A percentile compares a stretch with the other conserved stretches of the same genome.
Conservation (phyloP, 2,888 invertebrate species). For the Cheilosia vulpina region DNA sequence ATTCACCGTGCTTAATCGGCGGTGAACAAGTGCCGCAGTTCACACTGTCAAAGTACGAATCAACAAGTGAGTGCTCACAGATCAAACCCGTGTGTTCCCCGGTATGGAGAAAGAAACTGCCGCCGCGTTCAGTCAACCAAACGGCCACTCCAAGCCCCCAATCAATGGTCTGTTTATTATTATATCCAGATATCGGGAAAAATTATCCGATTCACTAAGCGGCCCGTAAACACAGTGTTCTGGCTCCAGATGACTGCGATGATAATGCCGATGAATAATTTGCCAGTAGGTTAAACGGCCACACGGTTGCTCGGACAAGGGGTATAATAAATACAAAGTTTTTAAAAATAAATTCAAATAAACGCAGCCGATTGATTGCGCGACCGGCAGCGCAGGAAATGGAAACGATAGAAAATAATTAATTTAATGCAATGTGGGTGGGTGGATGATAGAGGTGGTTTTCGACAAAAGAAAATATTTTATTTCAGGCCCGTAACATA, state of each 20-base stretch:
- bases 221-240: slow-evolving; percentile 63
- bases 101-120: background rate
- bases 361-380: slow-evolving; percentile 48
- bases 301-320: slow-evolving; percentile 50
- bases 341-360: slow-evolving; percentile 67
- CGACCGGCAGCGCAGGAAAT: slow-evolving; percentile 63
- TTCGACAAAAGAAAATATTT: slow-evolving; percentile 65
- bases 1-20: slow-evolving; percentile 55
- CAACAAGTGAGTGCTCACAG: slow-evolving; percentile 68
- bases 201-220: slow-evolving; percentile 73
- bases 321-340: slow-evolving; percentile 67
- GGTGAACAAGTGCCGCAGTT: slow-evolving; percentile 69
- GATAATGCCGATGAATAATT: slow-evolving; percentile 74
- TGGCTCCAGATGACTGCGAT: slow-evolving; percentile 62
- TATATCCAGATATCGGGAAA: slow-evolving; percentile 69
- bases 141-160: slow-evolving; percentile 70
- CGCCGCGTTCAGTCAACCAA: slow-evolving; percentile 68
- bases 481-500: slow-evolving; percentile 2
- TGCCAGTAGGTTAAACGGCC: slow-evolving; percentile 72
- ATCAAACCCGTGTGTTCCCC: slow-evolving; percentile 3
- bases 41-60: slow-evolving; percentile 45
- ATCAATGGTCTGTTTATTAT: slow-evolving; percentile 73
- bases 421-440: slow-evolving; percentile 72
- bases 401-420: slow-evolving; percentile 75
- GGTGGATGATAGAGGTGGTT: slow-evolving; percentile 40